Evolutionary conservation across 2,797 vertebrate species (phyloP).

Genomic region (Pachyuromys duprasi): DNA sequence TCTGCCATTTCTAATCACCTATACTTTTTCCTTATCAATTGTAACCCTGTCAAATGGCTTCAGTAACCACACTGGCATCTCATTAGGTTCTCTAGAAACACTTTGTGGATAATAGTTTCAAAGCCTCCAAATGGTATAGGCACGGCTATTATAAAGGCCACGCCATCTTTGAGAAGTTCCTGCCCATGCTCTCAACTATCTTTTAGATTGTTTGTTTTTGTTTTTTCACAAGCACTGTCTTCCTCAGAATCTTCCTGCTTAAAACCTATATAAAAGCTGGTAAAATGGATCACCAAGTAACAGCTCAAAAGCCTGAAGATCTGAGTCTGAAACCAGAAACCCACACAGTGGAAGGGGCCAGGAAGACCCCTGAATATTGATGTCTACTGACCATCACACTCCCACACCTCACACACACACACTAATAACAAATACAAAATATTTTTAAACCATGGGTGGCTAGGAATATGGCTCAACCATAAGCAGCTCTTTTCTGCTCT

Average conservation of each 20-base stretch:
- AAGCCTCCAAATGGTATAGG: background rate
- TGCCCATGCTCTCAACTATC: background rate
- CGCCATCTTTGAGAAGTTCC: background rate
- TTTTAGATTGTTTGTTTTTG: background rate
- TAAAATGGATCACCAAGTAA: background rate
- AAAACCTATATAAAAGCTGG: background rate
- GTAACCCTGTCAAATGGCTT: background rate
- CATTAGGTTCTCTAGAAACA: background rate
- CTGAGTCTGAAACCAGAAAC: background rate
- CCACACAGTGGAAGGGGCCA: background rate
- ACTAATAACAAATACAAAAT: background rate
- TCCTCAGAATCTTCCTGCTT: background rate
- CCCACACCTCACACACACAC: no score
- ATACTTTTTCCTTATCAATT: background rate
- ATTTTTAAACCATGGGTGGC: background rate
- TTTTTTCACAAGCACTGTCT: background rate
- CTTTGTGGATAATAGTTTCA: background rate
- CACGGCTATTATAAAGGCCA: background rate
- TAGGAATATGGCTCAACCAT: background rate
- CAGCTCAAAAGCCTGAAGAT: background rate
- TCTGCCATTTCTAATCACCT: background rate
- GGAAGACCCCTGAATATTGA: background rate
- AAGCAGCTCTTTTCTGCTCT: background rate
- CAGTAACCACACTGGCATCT: background rate
- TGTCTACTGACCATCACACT: background rate